Evolutionary conservation across 2,888 invertebrate genomes (phyloP), one percentile per base, ranked within the genome.

Genomic region (Scaptomyza polygonia): DNA sequence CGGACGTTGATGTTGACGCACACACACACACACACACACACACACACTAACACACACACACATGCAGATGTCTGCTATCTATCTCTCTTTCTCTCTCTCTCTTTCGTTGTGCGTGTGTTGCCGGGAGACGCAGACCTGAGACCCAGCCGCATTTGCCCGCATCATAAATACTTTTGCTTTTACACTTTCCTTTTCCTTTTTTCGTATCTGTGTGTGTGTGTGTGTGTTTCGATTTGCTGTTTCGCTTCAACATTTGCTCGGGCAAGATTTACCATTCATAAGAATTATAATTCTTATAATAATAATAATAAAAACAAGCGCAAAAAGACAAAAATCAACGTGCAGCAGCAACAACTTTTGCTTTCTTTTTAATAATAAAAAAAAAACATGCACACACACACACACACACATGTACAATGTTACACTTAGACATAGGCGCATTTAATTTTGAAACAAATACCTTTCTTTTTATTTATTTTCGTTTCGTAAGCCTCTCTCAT

Each of bases 131-230:
- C 73, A 72, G 53, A 66, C 56, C 72, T 68, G 59, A 72, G 67
- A 71, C 73, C 74, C 64, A 71, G 77, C 79, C 83, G 73, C 73
- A 67, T 66, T 78, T 79, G 83, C 3, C 74, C 66, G 84, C 81
- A 80, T 67, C 65, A 72, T 77, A 86, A 86, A 82, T 86, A 84
- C 87, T 85, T 85, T 87, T 87, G 87, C 87, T 87, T 81, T 86
- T 81, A 80, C 86, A 81, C 86, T 81, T 81, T 81, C 84, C 83
- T 82, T 81, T 84, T 83, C 82, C 52, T 55, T 12, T 21, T 21
- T 16, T n/a, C 18, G 12, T 48, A 27, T 45, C 14, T 16, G 14
- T 36, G n/a, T 11, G 32, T 48, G 18, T 18, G 34, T 27, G 16
- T 18, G 42, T 39, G 51, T 52, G 18, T 42, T n/a, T 18, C 12